These are phyloP conservation scores for Scolopax rusticola DNA, from an alignment of 2,797 vertebrate species.

Conservation along the genomic window DNA sequence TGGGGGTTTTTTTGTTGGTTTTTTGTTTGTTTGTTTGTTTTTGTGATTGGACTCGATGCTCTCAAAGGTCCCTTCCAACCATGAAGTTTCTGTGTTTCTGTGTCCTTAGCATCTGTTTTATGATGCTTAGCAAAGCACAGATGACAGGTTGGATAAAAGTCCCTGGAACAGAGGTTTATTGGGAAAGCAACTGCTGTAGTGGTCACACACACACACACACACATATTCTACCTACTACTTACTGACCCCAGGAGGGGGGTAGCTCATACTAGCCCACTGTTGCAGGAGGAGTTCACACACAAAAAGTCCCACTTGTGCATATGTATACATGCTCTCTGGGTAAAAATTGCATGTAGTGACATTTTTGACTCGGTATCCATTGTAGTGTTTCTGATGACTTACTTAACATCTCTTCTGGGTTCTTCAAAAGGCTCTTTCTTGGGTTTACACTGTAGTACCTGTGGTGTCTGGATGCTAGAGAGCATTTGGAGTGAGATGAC, in stretches of 20 bases:
- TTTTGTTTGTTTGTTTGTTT: too few species aligned
- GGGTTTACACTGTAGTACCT: neutral
- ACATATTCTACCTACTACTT: neutral
- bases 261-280: neutral
- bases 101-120: neutral
- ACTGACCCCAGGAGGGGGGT: neutral
- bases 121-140: neutral
- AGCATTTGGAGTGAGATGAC: neutral
- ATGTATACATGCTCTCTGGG: fast-evolving
- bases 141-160: neutral
- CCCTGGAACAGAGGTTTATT: neutral
- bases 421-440: neutral
- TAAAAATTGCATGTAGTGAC: neutral
- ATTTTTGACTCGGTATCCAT: neutral
- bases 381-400: neutral
- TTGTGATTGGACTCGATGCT: too few species aligned
- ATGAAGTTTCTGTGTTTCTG: too few species aligned
- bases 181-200: neutral
- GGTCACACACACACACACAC: neutral
- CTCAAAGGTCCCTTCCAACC: too few species aligned
- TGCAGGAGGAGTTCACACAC: neutral
- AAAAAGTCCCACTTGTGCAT: fast-evolving
- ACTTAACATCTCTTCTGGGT: neutral
- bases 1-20: too few species aligned
- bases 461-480: neutral